Evolutionary conservation across 2,797 vertebrate genomes (phyloP).

Genomic region (Sebastiscus albofasciatus): DNA sequence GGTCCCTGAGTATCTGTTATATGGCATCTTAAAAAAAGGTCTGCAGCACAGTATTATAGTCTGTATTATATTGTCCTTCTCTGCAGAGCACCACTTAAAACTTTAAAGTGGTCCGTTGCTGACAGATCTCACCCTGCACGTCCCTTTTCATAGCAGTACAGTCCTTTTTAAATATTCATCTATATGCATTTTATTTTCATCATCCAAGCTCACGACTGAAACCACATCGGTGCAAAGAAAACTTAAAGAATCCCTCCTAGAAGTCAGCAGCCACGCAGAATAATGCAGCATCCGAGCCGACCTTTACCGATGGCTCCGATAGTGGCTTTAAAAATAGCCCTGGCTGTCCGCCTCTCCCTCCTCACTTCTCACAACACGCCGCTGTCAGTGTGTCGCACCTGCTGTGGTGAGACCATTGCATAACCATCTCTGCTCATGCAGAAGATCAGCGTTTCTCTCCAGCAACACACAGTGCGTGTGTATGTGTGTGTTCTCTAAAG

Average conservation of each 20-base stretch:
- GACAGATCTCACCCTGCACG: background rate
- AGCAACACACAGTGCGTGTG: slow-evolving; percentile 22
- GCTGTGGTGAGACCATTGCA: slow-evolving; percentile 65
- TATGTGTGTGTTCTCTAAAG: background rate
- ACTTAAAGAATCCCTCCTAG: slow-evolving; percentile 16
- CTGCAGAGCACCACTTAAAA: slow-evolving; percentile 27
- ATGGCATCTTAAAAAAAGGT: slow-evolving; percentile 11
- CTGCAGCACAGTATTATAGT: slow-evolving; percentile 19
- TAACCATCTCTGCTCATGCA: slow-evolving; percentile 63
- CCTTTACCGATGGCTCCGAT: slow-evolving; percentile 46
- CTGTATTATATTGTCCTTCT: slow-evolving; percentile 2
- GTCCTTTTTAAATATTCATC: slow-evolving; percentile 51
- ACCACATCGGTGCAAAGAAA: slow-evolving; percentile 10
- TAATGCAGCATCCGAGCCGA: slow-evolving; percentile 34
- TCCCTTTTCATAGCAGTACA: slow-evolving; percentile 10
- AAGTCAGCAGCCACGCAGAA: slow-evolving; percentile 31
- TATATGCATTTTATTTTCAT: slow-evolving; percentile 37
- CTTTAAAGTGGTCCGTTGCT: slow-evolving; percentile 9
- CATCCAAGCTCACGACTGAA: background rate
- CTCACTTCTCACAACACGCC: slow-evolving; percentile 61
- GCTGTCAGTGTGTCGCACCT: slow-evolving; percentile 65
- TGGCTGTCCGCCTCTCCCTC: slow-evolving; percentile 64
- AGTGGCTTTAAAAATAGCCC: slow-evolving; percentile 76
- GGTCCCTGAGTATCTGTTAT: slow-evolving; percentile 6
- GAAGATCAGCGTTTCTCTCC: slow-evolving; percentile 51